These are phyloP conservation scores for Passer montanus DNA, from an alignment of 2,113 vertebrate genomes.

Conservation along the genomic window DNA sequence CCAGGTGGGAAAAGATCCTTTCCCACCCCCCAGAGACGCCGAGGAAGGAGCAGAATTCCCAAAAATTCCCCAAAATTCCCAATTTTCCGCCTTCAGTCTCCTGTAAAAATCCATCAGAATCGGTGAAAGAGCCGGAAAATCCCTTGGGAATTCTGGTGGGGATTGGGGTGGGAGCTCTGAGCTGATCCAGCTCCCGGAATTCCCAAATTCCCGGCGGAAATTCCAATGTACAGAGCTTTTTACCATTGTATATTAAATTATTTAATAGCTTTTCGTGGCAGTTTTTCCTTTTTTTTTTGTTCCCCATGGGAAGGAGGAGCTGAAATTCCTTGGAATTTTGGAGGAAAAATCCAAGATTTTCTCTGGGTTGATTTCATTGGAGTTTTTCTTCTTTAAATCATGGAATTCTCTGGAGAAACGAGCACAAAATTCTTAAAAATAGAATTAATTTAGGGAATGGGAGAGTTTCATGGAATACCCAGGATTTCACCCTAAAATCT, in stretches of 20 bases:
- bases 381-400: background rate
- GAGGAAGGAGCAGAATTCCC: background rate
- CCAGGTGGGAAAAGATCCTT: background rate
- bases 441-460: background rate
- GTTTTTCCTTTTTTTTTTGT: background rate
- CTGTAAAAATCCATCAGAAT: accelerated
- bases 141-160: background rate
- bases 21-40: background rate
- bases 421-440: background rate
- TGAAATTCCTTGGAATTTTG: background rate
- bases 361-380: background rate
- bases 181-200: background rate
- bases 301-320: background rate
- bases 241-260: slow-evolving; percentile 74
- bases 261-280: slow-evolving; percentile 62
- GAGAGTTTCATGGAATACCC: background rate
- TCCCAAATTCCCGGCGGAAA: background rate
- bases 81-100: background rate
- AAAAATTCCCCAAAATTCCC: background rate
- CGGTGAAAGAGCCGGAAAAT: background rate
- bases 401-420: background rate
- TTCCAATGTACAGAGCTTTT: slow-evolving; percentile 52
- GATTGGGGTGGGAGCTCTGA: background rate
- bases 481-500: background rate
- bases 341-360: background rate